Evolutionary conservation across 2,113 vertebrate species (phyloP).

Genomic region (Chascanopsetta lugubris): DNA sequence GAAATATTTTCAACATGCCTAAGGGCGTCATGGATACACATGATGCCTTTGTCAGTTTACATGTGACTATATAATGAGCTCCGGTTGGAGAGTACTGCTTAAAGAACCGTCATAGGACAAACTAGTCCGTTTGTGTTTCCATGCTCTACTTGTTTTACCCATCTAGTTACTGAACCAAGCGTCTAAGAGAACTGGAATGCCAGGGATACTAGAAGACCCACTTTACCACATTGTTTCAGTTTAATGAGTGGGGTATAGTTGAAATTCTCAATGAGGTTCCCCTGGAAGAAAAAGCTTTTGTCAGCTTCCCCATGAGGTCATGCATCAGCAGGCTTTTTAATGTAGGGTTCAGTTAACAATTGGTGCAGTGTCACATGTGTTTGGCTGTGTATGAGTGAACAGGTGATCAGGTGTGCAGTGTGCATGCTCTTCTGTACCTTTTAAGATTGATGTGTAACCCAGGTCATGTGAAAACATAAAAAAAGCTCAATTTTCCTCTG

Average conservation of each 20-base stretch:
- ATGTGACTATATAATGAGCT: too few relatives aligned
- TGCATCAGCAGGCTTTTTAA: background rate
- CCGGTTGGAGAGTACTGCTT: too few relatives aligned
- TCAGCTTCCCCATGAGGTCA: too few relatives aligned
- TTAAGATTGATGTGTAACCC: slow-evolving; percentile 13
- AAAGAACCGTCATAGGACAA: too few relatives aligned
- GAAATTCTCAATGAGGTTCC: too few relatives aligned
- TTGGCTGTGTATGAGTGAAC: slow-evolving; percentile 1
- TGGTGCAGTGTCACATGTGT: background rate
- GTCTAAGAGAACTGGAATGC: background rate
- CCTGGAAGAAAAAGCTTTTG: too few relatives aligned
- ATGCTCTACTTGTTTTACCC: background rate
- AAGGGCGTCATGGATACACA: background rate
- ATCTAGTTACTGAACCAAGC: background rate
- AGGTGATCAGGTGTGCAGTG: background rate
- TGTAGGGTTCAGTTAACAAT: slow-evolving; percentile 1
- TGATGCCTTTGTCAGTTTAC: too few relatives aligned
- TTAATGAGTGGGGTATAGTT: too few relatives aligned
- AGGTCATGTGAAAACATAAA: slow-evolving; percentile 4
- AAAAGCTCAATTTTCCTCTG: slow-evolving; percentile 1
- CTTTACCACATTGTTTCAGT: background rate
- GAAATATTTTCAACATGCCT: too few relatives aligned
- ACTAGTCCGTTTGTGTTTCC: background rate
- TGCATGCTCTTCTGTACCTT: slow-evolving; percentile 7
- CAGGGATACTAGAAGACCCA: background rate